Percentiles rank a stretch among this genome's conserved stretches.
phyloP scores from a whole-genome alignment of 2,888 invertebrate species.

The Dryadula phaetusa region DNA sequence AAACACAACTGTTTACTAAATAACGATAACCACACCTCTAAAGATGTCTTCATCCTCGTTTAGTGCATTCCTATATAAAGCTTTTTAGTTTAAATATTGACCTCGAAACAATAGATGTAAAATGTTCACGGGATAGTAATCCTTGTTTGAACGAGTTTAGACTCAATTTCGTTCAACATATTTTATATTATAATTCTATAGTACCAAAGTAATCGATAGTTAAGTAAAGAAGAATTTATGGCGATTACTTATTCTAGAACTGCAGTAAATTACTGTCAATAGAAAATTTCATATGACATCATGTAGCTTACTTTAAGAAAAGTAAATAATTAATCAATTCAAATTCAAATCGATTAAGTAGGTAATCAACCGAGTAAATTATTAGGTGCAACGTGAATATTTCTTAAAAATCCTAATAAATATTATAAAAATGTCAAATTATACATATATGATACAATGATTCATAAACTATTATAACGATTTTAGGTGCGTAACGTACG shows the following conservation, averaged over 20 bases:
- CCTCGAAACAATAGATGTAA: background rate
- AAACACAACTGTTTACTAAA: slow-evolving; percentile 32
- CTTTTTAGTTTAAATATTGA: slow-evolving; percentile 6
- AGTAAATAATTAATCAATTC: no score
- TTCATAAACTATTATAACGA: no score
- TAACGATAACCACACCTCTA: slow-evolving; percentile 34
- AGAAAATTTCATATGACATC: background rate
- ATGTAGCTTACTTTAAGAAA: background rate
- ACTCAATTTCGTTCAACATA: background rate
- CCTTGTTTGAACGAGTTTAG: background rate
- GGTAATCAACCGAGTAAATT: no score
- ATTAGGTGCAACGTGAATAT: no score
- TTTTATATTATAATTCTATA: background rate
- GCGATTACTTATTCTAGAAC: slow-evolving; percentile 8
- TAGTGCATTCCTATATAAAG: slow-evolving; percentile 28
- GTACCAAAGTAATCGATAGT: background rate
- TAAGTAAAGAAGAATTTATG: slow-evolving; percentile 35
- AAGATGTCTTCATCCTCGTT: slow-evolving; percentile 37
- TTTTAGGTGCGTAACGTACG: no score
- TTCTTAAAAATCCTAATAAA: no score
- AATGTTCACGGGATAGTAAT: slow-evolving; percentile 18
- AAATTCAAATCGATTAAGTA: no score
- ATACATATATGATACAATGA: no score
- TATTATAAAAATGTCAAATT: no score
- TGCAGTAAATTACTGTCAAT: background rate